Conservation (phyloP, 2,797 vertebrate species). For the Lithobates pipiens region DNA sequence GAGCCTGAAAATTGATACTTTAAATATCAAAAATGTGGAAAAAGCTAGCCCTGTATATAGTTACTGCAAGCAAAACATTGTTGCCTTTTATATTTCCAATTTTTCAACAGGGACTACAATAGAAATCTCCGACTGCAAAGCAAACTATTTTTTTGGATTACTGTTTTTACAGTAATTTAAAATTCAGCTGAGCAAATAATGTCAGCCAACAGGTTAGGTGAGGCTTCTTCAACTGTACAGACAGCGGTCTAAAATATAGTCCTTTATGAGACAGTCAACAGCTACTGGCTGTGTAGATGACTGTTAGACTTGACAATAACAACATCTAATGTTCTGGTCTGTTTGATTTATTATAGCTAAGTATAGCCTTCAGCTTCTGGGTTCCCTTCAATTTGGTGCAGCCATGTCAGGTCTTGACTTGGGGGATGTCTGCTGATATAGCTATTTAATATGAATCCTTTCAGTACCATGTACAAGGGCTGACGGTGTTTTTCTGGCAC, state of each 20-base stretch:
- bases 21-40: no score
- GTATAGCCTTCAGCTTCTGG: conserved; percentile 50
- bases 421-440: conserved; percentile 41
- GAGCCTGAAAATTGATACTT: no score
- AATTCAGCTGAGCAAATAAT: conserved; percentile 25
- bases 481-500: neutral
- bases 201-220: conserved; percentile 33
- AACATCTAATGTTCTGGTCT: conserved; percentile 53
- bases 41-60: no score
- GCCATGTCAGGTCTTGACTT: conserved; percentile 48
- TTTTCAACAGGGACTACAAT: conserved; percentile 2
- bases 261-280: conserved; percentile 36
- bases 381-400: conserved; percentile 36
- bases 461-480: conserved; percentile 17
- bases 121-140: neutral
- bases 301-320: conserved; percentile 50
- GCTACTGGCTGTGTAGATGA: conserved; percentile 50
- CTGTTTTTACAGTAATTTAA: conserved; percentile 13
- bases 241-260: conserved; percentile 42
- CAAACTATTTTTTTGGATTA: conserved; percentile 1
- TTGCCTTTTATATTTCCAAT: conserved; percentile 1
- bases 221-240: conserved; percentile 36
- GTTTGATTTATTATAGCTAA: conserved; percentile 53
- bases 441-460: conserved; percentile 48
- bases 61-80: no score